Evolutionary conservation across 2,888 invertebrate genomes (phyloP).

Genomic region (Andrena fulva): DNA sequence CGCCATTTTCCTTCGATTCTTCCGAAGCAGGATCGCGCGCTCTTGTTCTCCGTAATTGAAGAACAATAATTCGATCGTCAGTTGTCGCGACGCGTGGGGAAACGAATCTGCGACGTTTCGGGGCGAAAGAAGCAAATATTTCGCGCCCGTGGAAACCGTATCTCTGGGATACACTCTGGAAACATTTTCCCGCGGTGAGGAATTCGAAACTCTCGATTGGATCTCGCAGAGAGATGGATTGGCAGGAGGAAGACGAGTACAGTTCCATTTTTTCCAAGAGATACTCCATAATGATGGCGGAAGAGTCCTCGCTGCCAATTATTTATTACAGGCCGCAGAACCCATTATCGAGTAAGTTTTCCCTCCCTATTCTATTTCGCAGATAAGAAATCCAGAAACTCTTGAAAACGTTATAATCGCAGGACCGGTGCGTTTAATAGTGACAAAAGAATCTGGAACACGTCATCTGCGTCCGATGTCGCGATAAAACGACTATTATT

Average conservation of each 20-base stretch:
- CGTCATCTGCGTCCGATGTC: not conserved
- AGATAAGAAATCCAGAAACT: not conserved
- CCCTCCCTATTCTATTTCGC: no score
- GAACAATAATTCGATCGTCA: slow-evolving; percentile 30
- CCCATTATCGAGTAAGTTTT: slow-evolving; percentile 47
- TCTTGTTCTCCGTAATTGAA: slow-evolving; percentile 39
- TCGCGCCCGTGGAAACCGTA: slow-evolving; percentile 72
- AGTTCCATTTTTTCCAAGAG: slow-evolving; percentile 38
- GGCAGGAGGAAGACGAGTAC: slow-evolving; percentile 53
- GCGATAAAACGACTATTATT: not conserved
- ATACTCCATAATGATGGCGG: slow-evolving; percentile 45
- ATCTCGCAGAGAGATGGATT: slow-evolving; percentile 34
- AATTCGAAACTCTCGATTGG: slow-evolving; percentile 32
- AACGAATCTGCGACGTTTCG: slow-evolving; percentile 18
- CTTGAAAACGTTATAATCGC: not conserved
- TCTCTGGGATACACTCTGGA: slow-evolving; percentile 67
- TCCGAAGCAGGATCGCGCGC: slow-evolving; percentile 5
- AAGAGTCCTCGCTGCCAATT: slow-evolving; percentile 44
- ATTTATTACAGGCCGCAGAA: slow-evolving; percentile 48
- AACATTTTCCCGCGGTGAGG: slow-evolving; percentile 46
- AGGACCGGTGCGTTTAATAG: not conserved
- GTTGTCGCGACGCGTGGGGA: slow-evolving; percentile 24
- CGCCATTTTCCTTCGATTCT: slow-evolving; percentile 3
- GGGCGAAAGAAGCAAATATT: slow-evolving; percentile 56
- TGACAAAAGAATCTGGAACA: not conserved